Evolutionary conservation across 2,113 vertebrate genomes (phyloP), one percentile per base, ranked within the genome.

Genomic region (Colistium nudipinnis): DNA sequence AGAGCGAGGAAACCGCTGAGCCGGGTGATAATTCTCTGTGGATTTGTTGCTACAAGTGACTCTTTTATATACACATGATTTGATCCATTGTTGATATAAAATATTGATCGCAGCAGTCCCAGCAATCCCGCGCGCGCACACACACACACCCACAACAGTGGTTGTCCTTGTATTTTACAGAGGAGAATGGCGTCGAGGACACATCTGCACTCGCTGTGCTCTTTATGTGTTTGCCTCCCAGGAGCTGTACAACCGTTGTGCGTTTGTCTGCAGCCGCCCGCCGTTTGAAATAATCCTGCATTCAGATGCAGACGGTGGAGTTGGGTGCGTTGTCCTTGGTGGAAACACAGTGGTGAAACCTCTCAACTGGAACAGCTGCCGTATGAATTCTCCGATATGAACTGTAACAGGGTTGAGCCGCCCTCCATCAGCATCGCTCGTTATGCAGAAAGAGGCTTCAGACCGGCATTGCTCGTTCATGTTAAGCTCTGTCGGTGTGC

Each of bases 401-500:
- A 6, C 35, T n/a, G 13, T 43, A 19, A 55, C 19, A 22, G n/a
- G 43, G 6, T n/a, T 25, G 9, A 4, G 27, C 33, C 70, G 68
- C 51, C 66, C 44, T 72, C 62, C 63, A 63, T 80, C 83, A 70
- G 44, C 77, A 73, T 64, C 63, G 59, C 52, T 79, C 62, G 84
- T 84, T 82, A 76, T 69, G 62, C 59, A 44, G 55, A 74, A 53
- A n/a, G 31, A 80, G 39, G 38, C 55, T 54, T 78, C 45, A 53
- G 56, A 64, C 68, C 36, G 41, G 62, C 78, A 85, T 84, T 67
- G 59, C 65, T 83, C 88, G 76, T 72, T 77, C 47, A 38, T 63
- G 86, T 63, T 69, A 41, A 59, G 24, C 71, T 87, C 52, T 70
- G 30, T 51, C 36, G 59, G 72, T 74, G 57, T 72, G 70, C 62